A percentile compares a stretch with the other conserved stretches of the same genome.
Conservation (phyloP, 2,888 invertebrate genomes). For the Cremastobaeus sp. region DNA sequence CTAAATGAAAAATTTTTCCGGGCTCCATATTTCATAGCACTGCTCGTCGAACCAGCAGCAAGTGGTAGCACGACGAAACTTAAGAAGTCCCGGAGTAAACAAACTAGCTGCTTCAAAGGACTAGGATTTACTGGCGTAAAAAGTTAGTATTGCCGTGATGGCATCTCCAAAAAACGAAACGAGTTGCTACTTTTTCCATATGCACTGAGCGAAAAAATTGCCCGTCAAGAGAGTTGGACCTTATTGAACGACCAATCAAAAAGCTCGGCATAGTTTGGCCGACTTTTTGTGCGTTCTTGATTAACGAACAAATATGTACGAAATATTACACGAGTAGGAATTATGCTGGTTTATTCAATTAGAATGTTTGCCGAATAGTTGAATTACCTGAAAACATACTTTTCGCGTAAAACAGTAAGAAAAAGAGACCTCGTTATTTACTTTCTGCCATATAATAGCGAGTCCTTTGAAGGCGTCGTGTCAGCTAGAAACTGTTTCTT, state of each 20-base stretch:
- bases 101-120: constrained; percentile 61
- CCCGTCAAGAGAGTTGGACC: no score
- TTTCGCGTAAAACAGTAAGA: background rate
- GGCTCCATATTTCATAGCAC: constrained; percentile 63
- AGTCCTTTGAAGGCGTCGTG: constrained; percentile 18
- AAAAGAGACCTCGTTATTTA: constrained; percentile 19
- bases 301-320: constrained; percentile 13
- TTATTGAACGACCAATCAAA: no score
- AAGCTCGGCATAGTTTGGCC: no score
- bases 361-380: constrained; percentile 20
- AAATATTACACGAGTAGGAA: no score
- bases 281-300: no score
- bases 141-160: no score
- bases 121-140: constrained; percentile 9
- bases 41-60: constrained; percentile 64
- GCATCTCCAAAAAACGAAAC: background rate
- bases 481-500: constrained; percentile 37
- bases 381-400: background rate
- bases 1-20: constrained; percentile 46
- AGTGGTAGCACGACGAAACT: constrained; percentile 65
- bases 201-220: no score
- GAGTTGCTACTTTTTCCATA: no score
- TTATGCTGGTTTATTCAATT: constrained; percentile 17
- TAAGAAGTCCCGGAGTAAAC: constrained; percentile 66
- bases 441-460: constrained; percentile 17